Percentiles rank a stretch among this genome's conserved stretches.
phyloP scores from a whole-genome alignment of 2,113 vertebrate genomes.

The Sphyrna mokarran region DNA sequence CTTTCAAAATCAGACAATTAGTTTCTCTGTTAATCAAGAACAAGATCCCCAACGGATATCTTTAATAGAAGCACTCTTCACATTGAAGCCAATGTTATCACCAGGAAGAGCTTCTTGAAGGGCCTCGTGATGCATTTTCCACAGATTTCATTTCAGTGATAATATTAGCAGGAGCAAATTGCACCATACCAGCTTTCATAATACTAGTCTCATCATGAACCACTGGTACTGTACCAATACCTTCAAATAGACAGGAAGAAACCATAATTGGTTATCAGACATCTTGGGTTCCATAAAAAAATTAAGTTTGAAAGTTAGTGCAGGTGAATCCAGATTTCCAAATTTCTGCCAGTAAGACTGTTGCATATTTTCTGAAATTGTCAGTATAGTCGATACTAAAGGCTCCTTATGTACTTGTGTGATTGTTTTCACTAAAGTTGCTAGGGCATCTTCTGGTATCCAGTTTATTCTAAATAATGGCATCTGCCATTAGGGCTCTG shows the following conservation, averaged over 20 bases:
- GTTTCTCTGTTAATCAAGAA: too few relatives aligned
- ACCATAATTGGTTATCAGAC: neutral
- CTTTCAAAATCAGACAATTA: too few relatives aligned
- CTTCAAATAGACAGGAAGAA: neutral
- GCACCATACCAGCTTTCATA: slow-evolving; percentile 45
- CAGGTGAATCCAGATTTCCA: too few relatives aligned
- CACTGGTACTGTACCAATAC: slow-evolving; percentile 43
- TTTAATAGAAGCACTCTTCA: slow-evolving; percentile 47
- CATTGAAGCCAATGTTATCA: slow-evolving; percentile 44
- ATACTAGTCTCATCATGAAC: slow-evolving; percentile 42
- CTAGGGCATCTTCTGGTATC: too few relatives aligned
- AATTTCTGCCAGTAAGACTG: too few relatives aligned
- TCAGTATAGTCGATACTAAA: too few relatives aligned
- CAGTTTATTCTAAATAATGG: too few relatives aligned
- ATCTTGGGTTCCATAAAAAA: neutral
- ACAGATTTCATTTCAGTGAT: slow-evolving; percentile 46
- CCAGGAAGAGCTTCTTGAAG: slow-evolving; percentile 39
- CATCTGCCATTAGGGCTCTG: too few relatives aligned
- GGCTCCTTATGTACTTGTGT: too few relatives aligned
- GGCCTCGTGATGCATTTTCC: slow-evolving; percentile 46
- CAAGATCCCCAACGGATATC: slow-evolving; percentile 40
- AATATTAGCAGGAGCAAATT: slow-evolving; percentile 41
- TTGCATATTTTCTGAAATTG: too few relatives aligned
- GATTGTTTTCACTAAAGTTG: too few relatives aligned
- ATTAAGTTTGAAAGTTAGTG: too few relatives aligned